A percentile compares a stretch with the other conserved stretches of the same genome.
phyloP scores from a whole-genome alignment of 2,888 invertebrate genomes.

The Synergus umbraculus region DNA sequence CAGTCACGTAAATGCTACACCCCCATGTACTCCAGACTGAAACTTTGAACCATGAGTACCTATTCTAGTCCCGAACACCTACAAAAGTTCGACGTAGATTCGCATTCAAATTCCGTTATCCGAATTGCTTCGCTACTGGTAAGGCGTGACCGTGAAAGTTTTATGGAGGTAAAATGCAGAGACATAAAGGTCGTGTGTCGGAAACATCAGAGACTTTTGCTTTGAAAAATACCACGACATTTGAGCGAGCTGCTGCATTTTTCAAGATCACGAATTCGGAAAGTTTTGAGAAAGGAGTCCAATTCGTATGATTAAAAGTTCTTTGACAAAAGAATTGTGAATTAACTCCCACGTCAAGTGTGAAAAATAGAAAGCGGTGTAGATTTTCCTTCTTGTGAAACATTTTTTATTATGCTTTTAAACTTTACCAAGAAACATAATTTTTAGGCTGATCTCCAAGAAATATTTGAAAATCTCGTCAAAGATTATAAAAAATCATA shows the following conservation, averaged over 20 bases:
- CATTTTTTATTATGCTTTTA: no score
- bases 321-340: no score
- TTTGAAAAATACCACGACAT: background rate
- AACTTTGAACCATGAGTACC: slow-evolving; percentile 43
- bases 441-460: no score
- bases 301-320: no score
- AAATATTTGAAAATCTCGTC: no score
- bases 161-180: background rate
- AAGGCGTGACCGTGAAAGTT: slow-evolving; percentile 30
- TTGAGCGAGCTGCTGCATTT: background rate
- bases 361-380: no score
- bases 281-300: background rate
- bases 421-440: no score
- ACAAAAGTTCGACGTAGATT: slow-evolving; percentile 38
- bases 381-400: no score
- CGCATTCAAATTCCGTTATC: slow-evolving; percentile 39
- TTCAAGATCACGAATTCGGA: background rate
- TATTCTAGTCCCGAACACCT: slow-evolving; percentile 7
- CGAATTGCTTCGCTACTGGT: slow-evolving; percentile 7
- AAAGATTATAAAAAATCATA: no score
- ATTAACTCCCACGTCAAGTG: no score
- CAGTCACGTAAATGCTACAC: slow-evolving; percentile 55
- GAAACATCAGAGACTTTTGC: background rate
- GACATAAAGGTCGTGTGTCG: background rate
- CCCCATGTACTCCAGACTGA: slow-evolving; percentile 43